Evolutionary conservation across 2,113 vertebrate species (phyloP).

Genomic region (Serinus canaria): DNA sequence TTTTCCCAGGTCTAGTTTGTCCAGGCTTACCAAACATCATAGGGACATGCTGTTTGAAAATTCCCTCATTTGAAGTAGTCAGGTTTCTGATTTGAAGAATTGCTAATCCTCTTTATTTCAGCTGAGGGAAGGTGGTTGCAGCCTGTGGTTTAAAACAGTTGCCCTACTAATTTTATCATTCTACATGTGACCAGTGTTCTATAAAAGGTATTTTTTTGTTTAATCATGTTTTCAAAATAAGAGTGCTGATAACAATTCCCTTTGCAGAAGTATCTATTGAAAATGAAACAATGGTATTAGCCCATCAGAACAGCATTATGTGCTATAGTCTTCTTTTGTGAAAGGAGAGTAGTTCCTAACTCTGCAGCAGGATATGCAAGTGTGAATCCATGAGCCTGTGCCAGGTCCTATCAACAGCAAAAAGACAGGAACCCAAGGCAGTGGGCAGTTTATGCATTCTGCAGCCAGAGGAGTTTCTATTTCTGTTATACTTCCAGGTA

Average conservation of each 20-base stretch:
- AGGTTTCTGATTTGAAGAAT: not conserved
- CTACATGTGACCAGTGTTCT: fast-evolving
- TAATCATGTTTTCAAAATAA: not conserved
- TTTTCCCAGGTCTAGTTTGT: not conserved
- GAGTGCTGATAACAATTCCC: not conserved
- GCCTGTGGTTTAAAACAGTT: not conserved
- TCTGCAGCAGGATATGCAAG: not conserved
- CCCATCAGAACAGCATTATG: not conserved
- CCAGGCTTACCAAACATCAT: not conserved
- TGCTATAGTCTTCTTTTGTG: not conserved
- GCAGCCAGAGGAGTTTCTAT: not conserved
- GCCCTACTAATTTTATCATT: not conserved
- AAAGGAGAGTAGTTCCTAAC: not conserved
- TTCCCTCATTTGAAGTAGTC: not conserved
- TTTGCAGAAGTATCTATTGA: not conserved
- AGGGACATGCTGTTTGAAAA: not conserved
- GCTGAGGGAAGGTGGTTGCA: not conserved
- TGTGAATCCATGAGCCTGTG: not conserved
- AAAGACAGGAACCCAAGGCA: not conserved
- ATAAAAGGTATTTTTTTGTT: not conserved
- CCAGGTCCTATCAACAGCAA: not conserved
- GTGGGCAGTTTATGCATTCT: not conserved
- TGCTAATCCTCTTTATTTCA: not conserved
- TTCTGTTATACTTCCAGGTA: not conserved
- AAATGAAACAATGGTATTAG: not conserved